These are phyloP conservation scores for Corythornis vintsioides DNA, from an alignment of 2,113 vertebrate genomes.

Conservation along the genomic window DNA sequence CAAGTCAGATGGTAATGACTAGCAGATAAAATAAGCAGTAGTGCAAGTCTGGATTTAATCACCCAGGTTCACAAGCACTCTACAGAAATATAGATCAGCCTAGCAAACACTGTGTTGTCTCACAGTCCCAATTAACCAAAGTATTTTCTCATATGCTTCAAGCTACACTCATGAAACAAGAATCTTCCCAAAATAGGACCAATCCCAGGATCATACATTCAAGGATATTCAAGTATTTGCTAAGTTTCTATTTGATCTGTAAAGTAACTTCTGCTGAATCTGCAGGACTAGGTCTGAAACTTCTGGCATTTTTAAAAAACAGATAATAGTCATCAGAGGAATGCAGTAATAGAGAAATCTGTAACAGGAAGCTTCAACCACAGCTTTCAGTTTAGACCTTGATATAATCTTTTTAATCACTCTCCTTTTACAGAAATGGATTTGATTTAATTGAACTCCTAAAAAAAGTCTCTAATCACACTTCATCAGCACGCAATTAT, in stretches of 20 bases:
- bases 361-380: constrained; percentile 55
- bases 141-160: background rate
- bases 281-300: constrained; percentile 31
- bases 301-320: constrained; percentile 40
- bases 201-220: background rate
- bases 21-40: background rate
- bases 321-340: constrained; percentile 40
- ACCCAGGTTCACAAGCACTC: background rate
- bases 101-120: background rate
- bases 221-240: background rate
- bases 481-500: constrained; percentile 70
- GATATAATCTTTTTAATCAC: constrained; percentile 73
- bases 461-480: constrained; percentile 72
- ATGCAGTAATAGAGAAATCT: constrained; percentile 5
- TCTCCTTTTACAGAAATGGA: constrained; percentile 65
- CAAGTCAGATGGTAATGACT: constrained; percentile 20
- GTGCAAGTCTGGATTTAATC: constrained; percentile 10
- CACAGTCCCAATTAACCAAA: background rate
- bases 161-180: background rate
- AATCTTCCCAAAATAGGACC: background rate
- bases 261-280: background rate
- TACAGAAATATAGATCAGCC: background rate
- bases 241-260: background rate
- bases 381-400: constrained; percentile 42
- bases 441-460: constrained; percentile 74